These are phyloP conservation scores for Drosophila kanapiae DNA, from an alignment of 1,140 invertebrate species.

Conservation along the genomic window DNA sequence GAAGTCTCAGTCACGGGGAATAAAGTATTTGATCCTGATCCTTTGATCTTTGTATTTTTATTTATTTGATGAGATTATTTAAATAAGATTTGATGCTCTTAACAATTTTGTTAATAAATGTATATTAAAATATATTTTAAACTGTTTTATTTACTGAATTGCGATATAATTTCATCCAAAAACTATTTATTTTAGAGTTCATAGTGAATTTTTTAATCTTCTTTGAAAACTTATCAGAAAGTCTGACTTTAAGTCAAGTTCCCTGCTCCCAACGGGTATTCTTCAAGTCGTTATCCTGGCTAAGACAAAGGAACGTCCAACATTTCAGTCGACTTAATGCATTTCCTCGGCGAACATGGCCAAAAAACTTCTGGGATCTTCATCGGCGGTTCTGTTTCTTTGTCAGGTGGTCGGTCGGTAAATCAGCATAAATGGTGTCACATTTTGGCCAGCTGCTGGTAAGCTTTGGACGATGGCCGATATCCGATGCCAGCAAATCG, in stretches of 20 bases:
- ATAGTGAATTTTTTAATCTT: background rate
- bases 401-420: conserved; percentile 45
- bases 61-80: too few species aligned
- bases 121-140: too few species aligned
- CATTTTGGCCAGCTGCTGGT: conserved; percentile 44
- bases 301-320: background rate
- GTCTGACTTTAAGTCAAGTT: background rate
- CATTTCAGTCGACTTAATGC: conserved; percentile 27
- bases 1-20: too few species aligned
- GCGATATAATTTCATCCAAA: background rate
- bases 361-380: conserved; percentile 13
- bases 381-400: conserved; percentile 17
- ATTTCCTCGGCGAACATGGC: conserved; percentile 7
- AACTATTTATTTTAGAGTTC: background rate
- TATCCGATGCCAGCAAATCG: conserved; percentile 30
- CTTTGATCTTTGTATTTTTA: too few species aligned
- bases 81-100: too few species aligned
- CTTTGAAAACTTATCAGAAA: background rate
- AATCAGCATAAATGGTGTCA: conserved; percentile 48
- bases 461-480: conserved; percentile 25
- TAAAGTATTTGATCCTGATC: too few species aligned
- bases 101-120: too few species aligned
- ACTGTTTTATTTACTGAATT: too few species aligned
- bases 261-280: conserved; percentile 4
- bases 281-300: conserved; percentile 13